phyloP scores from a whole-genome alignment of 2,888 invertebrate species.

The Piscicola geometra region DNA sequence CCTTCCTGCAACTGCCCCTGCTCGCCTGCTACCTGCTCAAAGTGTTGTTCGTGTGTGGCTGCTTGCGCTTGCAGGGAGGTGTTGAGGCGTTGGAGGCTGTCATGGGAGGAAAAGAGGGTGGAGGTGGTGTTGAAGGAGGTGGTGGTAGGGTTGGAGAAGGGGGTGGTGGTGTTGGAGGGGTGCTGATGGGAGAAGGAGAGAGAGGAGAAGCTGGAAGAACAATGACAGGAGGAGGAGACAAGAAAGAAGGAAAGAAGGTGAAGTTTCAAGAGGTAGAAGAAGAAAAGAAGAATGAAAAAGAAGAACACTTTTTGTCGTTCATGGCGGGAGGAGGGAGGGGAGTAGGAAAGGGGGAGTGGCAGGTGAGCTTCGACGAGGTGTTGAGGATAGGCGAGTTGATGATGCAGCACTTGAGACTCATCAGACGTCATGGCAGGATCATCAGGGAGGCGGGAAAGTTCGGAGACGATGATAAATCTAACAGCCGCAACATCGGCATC shows the following conservation, averaged over 20 bases:
- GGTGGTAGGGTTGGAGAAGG: background rate
- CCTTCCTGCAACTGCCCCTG: conserved; percentile 60
- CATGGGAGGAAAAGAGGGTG: background rate
- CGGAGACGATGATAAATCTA: conserved; percentile 45
- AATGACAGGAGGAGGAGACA: no score
- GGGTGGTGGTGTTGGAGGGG: background rate
- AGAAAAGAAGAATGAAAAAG: background rate
- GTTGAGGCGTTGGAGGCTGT: background rate
- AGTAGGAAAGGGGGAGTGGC: background rate
- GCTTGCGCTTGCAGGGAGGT: background rate
- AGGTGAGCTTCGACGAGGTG: conserved; percentile 15
- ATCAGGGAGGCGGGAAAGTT: conserved; percentile 61
- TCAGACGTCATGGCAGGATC: conserved; percentile 76
- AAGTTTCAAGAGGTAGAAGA: background rate
- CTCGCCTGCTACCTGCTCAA: conserved; percentile 49
- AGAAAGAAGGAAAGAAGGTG: conserved; percentile 7
- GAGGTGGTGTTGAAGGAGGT: background rate
- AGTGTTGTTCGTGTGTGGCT: conserved; percentile 44
- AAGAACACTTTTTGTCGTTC: background rate
- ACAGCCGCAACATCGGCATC: conserved; percentile 61
- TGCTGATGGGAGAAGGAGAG: background rate
- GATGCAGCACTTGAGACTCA: conserved; percentile 71
- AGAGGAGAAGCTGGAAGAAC: no score
- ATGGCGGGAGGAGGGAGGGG: background rate
- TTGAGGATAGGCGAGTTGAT: conserved; percentile 64